A percentile compares a stretch with the other conserved stretches of the same genome.
Conservation (phyloP, 2,888 invertebrate genomes). For the Microchrysa polita region DNA sequence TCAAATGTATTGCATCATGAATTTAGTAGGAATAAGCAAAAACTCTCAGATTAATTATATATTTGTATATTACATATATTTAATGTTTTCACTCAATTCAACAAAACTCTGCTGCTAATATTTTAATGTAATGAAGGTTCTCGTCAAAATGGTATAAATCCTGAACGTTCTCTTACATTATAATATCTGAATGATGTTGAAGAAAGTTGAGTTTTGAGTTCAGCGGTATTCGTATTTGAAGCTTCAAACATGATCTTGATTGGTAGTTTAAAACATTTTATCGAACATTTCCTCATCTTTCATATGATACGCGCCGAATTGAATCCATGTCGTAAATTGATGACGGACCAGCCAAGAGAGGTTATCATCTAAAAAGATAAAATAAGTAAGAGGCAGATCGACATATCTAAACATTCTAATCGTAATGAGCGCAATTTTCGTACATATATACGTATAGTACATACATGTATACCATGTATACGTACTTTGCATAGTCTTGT, state of each 20-base stretch:
- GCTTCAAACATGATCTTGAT: slow-evolving; percentile 1
- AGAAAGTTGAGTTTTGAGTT: too few species aligned
- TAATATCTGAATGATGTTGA: too few species aligned
- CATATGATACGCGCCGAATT: slow-evolving; percentile 33
- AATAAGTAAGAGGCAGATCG: slow-evolving; percentile 3
- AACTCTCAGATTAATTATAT: too few species aligned
- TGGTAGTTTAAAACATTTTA: slow-evolving; percentile 32
- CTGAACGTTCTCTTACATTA: too few species aligned
- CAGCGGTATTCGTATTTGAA: too few species aligned
- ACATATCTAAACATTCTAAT: slow-evolving; percentile 23
- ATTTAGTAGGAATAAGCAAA: too few species aligned
- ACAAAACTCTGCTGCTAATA: too few species aligned
- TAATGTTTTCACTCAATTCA: too few species aligned
- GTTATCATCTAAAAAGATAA: slow-evolving; percentile 3
- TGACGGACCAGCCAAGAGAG: neutral
- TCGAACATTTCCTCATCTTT: slow-evolving; percentile 43
- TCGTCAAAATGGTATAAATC: too few species aligned
- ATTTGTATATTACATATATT: too few species aligned
- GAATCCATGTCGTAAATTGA: slow-evolving; percentile 22
- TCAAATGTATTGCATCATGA: too few species aligned
- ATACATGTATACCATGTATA: neutral
- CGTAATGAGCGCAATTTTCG: neutral
- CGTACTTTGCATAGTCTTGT: neutral
- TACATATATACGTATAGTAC: neutral
- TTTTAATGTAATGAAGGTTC: too few species aligned